These are phyloP conservation scores for Antechinus stuartii DNA, from an alignment of 2,113 vertebrate species.

Conservation along the genomic window DNA sequence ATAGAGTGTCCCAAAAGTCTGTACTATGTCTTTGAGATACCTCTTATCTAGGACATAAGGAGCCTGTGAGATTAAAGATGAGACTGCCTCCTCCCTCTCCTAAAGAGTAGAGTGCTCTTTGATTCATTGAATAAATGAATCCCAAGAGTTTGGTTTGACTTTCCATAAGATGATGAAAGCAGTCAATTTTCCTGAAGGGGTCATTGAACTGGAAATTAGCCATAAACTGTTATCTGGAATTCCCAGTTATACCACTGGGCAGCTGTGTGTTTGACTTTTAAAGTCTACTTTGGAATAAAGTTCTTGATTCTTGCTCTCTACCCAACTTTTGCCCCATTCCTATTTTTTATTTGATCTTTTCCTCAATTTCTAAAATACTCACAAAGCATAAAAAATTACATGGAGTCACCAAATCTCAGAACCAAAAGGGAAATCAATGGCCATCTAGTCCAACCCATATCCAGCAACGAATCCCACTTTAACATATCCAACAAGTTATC, in stretches of 20 bases:
- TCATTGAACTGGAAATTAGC: neutral
- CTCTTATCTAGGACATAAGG: neutral
- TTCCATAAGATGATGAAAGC: neutral
- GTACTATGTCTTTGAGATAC: neutral
- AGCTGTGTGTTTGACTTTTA: neutral
- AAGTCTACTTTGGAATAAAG: neutral
- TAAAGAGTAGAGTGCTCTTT: neutral
- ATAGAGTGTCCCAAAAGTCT: neutral
- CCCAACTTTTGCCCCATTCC: neutral
- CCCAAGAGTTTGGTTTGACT: neutral
- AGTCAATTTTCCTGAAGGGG: too few relatives aligned
- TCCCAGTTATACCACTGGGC: neutral
- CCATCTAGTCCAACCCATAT: too few relatives aligned
- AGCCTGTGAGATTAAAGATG: neutral
- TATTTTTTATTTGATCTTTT: neutral
- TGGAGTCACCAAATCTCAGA: neutral
- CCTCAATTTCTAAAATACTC: neutral
- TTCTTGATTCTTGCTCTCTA: neutral
- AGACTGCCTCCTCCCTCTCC: neutral
- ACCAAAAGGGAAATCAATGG: neutral
- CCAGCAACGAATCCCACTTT: neutral
- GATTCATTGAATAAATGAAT: neutral
- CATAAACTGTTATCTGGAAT: neutral
- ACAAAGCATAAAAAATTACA: neutral
- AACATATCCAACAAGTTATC: neutral